Base-by-base conservation (phyloP, 2,888 invertebrate species). In the Plemyria rubiginata region DNA sequence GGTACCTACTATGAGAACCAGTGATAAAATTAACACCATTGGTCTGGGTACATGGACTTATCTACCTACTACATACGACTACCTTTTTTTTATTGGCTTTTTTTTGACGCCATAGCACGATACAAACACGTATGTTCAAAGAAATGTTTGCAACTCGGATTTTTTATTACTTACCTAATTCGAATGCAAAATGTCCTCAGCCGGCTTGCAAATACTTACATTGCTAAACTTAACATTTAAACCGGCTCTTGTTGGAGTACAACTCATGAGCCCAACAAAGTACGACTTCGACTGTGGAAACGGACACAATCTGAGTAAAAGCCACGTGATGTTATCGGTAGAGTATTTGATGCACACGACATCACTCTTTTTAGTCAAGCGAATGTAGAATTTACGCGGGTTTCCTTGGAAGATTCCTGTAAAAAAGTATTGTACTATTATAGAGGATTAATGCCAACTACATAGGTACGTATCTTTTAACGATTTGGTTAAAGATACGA, bases 311-410 rank as follows among this genome's bases (percentile, higher is more conserved):
- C 90, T 71, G 8, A 91, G 67, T 3, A 90, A 66, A 1, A 48
- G 73, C 90, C 90, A 91, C 0, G 54, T 73, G 8, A 65, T 49
- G 13, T 81, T 80, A 52, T 91, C 87, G 0, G 67, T 72, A 12
- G 90, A 90, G 53, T 88, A 90, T 66, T 91, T 90, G 5, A 90
- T 78, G 58, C 86, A 85, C 0, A 87, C 74, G 0, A 84, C 85
- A 5, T 78, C 72, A 0, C 72, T 71, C 4, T 80, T 70, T 74
- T 78, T 84, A 6, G 81, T 84, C 8, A 90, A 60, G 2, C 89
- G 84, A 0, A 91, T 71, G 78, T 86, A 89, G 70, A 87, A 90
- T 54, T 86, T 88, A 0, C 74, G 68, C 0, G 90, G 84, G 53
- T 90, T 74, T 1, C 89, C 90, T 0, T 73, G 65, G 68, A 72